phyloP scores from a whole-genome alignment of 2,797 vertebrate genomes.

The Macropodus opercularis region DNA sequence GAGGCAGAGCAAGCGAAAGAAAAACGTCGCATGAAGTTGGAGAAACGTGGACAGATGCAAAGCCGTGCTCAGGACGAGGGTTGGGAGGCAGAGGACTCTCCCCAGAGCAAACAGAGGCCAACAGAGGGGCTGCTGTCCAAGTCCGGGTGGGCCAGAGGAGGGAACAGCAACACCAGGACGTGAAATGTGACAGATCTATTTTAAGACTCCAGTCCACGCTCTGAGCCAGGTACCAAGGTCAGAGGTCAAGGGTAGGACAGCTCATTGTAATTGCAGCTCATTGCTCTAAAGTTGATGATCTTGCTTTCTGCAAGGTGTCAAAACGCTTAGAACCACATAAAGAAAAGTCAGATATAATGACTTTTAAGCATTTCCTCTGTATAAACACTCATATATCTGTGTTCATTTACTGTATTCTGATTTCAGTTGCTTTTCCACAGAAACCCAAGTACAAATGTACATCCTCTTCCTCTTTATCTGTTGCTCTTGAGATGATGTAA shows the following conservation, averaged over 20 bases:
- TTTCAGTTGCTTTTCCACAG: constrained; percentile 37
- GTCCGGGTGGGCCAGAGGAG: constrained; percentile 66
- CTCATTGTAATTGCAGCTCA: constrained; percentile 40
- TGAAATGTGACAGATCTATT: constrained; percentile 84
- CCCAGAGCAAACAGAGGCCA: constrained; percentile 73
- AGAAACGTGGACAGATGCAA: constrained; percentile 42
- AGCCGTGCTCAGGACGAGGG: constrained; percentile 43
- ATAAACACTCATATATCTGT: no score
- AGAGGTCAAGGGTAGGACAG: constrained; percentile 66
- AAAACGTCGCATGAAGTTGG: constrained; percentile 30
- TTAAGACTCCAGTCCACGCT: constrained; percentile 58
- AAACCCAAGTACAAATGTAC: constrained; percentile 4
- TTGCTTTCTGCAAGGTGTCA: not conserved
- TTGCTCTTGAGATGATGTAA: constrained; percentile 13
- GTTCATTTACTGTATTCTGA: constrained; percentile 12
- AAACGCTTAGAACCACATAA: no score
- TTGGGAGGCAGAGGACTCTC: constrained; percentile 45
- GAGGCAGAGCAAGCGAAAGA: constrained; percentile 22
- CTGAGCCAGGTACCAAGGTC: constrained; percentile 69
- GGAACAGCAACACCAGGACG: constrained; percentile 73
- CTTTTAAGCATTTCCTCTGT: not conserved
- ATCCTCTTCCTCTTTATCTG: constrained; percentile 37
- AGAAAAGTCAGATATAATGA: no score
- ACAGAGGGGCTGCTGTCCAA: constrained; percentile 72
- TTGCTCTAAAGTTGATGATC: no score